Conservation (phyloP, 2,888 invertebrate species). For the Noctua pronuba region DNA sequence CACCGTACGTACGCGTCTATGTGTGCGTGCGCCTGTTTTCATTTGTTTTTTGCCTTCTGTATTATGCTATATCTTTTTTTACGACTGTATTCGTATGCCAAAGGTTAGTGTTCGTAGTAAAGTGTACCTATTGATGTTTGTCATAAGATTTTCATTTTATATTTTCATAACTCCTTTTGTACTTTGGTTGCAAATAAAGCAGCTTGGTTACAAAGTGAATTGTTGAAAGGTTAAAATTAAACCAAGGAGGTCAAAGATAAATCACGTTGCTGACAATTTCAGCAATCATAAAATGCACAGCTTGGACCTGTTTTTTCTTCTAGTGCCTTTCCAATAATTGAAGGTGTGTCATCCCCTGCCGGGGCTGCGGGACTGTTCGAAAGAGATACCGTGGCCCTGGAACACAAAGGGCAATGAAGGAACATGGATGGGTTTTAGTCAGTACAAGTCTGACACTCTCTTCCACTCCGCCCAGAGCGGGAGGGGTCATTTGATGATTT, state of each 20-base stretch:
- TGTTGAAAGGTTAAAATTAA: not conserved
- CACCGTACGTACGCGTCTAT: too few relatives aligned
- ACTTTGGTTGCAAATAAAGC: not conserved
- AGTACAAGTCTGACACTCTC: too few relatives aligned
- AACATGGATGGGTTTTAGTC: too few relatives aligned
- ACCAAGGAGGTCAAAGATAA: not conserved
- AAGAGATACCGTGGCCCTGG: too few relatives aligned
- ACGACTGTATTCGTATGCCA: constrained; percentile 26
- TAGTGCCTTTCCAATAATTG: too few relatives aligned
- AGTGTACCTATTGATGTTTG: constrained; percentile 21
- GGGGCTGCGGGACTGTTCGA: too few relatives aligned
- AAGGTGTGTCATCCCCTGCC: too few relatives aligned
- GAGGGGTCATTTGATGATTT: too few relatives aligned
- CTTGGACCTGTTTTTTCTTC: not conserved
- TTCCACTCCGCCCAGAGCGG: too few relatives aligned
- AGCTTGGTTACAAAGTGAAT: not conserved
- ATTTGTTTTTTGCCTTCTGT: not conserved
- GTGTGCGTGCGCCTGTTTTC: not conserved
- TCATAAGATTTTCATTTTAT: constrained; percentile 9
- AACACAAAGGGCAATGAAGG: too few relatives aligned
- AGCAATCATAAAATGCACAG: not conserved
- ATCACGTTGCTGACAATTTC: not conserved
- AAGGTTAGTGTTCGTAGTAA: constrained; percentile 29
- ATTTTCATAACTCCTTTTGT: constrained; percentile 7
- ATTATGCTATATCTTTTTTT: constrained; percentile 24